Evolutionary conservation across 2,113 vertebrate genomes (phyloP).

Genomic region (Oncorhynchus kisutch): DNA sequence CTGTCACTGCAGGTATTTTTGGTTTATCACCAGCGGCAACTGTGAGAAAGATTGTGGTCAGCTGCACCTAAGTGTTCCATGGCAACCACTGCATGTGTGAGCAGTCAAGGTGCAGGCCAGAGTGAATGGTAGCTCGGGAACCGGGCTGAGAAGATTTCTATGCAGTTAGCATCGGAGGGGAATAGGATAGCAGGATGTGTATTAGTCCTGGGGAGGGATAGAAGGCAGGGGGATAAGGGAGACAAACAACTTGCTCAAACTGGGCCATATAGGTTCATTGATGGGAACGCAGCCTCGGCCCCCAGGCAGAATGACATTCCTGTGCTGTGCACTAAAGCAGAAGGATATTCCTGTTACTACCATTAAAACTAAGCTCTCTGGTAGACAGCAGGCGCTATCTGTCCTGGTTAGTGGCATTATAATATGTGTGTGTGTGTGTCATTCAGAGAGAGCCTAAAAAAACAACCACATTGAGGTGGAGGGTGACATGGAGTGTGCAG

Average conservation of each 20-base stretch:
- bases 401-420: background rate
- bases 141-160: too few species aligned
- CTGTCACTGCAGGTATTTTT: conserved; percentile 8
- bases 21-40: conserved; percentile 28
- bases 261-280: background rate
- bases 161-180: background rate
- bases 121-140: conserved; percentile 28
- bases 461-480: conserved; percentile 12
- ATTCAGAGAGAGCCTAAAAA: background rate
- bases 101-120: conserved; percentile 22
- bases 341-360: background rate
- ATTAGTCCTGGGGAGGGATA: background rate
- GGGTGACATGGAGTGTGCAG: conserved; percentile 10
- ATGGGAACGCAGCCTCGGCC: conserved; percentile 12
- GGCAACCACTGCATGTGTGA: conserved; percentile 35
- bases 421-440: background rate
- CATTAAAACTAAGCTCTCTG: background rate
- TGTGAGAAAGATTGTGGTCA: conserved; percentile 18
- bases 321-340: background rate
- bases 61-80: conserved; percentile 23
- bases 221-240: background rate
- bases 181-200: conserved; percentile 19
- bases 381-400: background rate
- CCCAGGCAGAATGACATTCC: conserved; percentile 10
- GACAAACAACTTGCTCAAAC: background rate